Conservation (phyloP, 2,797 vertebrate species). For the Carduelis carduelis region DNA sequence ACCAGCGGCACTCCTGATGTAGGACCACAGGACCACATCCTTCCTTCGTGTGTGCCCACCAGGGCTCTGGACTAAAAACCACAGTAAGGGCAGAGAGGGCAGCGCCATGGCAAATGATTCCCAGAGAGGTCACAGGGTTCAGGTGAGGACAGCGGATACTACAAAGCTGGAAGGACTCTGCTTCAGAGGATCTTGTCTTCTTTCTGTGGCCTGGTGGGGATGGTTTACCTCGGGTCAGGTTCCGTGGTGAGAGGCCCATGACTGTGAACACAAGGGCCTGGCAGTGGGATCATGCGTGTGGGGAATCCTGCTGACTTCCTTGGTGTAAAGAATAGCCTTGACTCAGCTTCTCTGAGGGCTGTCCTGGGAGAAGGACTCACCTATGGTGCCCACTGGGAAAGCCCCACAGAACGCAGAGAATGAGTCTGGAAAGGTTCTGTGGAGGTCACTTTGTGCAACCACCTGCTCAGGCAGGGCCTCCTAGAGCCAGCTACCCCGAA, state of each 20-base stretch:
- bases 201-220: neutral
- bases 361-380: neutral
- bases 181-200: neutral
- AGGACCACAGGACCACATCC: neutral
- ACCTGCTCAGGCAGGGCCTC: neutral
- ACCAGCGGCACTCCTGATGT: neutral
- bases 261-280: rapidly evolving
- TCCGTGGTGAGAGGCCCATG: neutral
- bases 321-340: rapidly evolving
- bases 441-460: neutral
- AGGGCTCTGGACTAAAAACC: neutral
- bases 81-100: neutral
- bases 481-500: neutral
- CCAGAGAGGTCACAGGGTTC: neutral
- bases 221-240: neutral
- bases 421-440: neutral
- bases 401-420: neutral
- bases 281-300: rapidly evolving
- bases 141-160: rapidly evolving
- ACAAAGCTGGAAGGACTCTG: neutral
- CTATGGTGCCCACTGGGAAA: rapidly evolving
- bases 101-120: too few relatives aligned
- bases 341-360: neutral
- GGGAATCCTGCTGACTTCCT: neutral
- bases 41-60: rapidly evolving